Percentiles rank a stretch among this genome's conserved stretches.
Evolutionary conservation across 2,113 vertebrate species (phyloP).

Genomic region (Xyliphius kryptos): DNA sequence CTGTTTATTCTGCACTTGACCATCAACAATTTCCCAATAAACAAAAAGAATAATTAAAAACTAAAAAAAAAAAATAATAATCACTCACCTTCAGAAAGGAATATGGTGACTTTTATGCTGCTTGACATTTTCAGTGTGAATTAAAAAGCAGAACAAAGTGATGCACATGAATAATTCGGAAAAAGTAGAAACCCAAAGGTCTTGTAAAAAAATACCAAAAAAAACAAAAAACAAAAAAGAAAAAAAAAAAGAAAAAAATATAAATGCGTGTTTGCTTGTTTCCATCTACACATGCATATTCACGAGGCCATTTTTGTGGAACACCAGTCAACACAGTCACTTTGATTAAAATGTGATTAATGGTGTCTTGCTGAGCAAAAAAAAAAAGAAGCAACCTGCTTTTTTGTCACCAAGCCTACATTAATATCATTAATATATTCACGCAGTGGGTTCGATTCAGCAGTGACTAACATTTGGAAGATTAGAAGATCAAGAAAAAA

Average conservation of each 20-base stretch:
- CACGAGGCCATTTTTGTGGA: neutral
- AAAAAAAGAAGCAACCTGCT: neutral
- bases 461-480: neutral
- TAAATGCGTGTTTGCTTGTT: constrained; percentile 17
- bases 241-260: constrained; percentile 12
- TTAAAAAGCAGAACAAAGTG: constrained; percentile 5
- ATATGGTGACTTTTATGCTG: constrained; percentile 9
- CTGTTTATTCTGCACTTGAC: too few relatives aligned
- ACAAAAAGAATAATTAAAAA: too few relatives aligned
- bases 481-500: neutral
- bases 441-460: neutral
- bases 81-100: neutral
- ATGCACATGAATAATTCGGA: constrained; percentile 9
- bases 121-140: constrained; percentile 18
- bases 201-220: too few relatives aligned
- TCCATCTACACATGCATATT: neutral
- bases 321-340: neutral
- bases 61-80: too few relatives aligned
- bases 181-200: constrained; percentile 14
- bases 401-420: constrained; percentile 11
- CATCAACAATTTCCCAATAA: too few relatives aligned
- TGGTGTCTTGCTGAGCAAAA: neutral
- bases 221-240: too few relatives aligned
- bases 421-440: constrained; percentile 26
- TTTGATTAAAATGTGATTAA: constrained; percentile 15